phyloP scores from a whole-genome alignment of 2,888 invertebrate species.

The Ephialtes manifestator region DNA sequence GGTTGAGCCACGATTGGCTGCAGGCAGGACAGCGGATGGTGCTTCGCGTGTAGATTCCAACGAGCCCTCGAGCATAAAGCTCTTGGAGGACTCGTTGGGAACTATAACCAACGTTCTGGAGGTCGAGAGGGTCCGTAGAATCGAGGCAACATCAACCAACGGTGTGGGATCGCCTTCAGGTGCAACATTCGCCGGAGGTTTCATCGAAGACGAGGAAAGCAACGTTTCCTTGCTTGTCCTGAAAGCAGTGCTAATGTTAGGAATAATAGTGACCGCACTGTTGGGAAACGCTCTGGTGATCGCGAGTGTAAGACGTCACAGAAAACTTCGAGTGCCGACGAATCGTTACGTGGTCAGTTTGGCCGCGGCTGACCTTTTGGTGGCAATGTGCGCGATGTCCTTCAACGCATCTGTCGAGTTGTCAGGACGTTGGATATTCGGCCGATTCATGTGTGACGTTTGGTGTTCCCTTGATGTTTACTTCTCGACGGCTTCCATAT shows the following conservation, averaged over 20 bases:
- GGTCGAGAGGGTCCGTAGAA: slow-evolving; percentile 18
- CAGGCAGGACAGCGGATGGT: slow-evolving; percentile 17
- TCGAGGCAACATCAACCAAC: slow-evolving; percentile 24
- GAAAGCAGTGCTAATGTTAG: slow-evolving; percentile 92
- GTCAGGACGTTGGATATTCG: slow-evolving; percentile 95
- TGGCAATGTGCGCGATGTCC: slow-evolving; percentile 96
- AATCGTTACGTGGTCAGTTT: slow-evolving; percentile 98
- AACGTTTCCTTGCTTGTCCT: slow-evolving; percentile 87
- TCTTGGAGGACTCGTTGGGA: slow-evolving; percentile 51
- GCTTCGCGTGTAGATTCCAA: slow-evolving; percentile 17
- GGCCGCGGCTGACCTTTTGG: slow-evolving; percentile 97
- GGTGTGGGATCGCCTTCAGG: background rate
- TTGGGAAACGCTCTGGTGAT: slow-evolving; percentile 97
- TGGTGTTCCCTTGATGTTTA: slow-evolving; percentile 98
- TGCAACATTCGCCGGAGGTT: slow-evolving; percentile 34
- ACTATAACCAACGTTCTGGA: slow-evolving; percentile 59
- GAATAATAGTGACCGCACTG: slow-evolving; percentile 95
- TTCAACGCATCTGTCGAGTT: slow-evolving; percentile 95
- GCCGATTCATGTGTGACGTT: slow-evolving; percentile 96
- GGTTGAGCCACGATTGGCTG: slow-evolving; percentile 72
- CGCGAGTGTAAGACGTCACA: slow-evolving; percentile 92
- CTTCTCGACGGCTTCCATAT: slow-evolving; percentile 96
- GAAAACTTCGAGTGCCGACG: slow-evolving; percentile 94
- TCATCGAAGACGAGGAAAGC: slow-evolving; percentile 25
- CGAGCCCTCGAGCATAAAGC: slow-evolving; percentile 32